Evolutionary conservation across 1,140 invertebrate species (phyloP), one percentile per base, ranked within the genome.

Genomic region (Meloidogyne hapla): DNA sequence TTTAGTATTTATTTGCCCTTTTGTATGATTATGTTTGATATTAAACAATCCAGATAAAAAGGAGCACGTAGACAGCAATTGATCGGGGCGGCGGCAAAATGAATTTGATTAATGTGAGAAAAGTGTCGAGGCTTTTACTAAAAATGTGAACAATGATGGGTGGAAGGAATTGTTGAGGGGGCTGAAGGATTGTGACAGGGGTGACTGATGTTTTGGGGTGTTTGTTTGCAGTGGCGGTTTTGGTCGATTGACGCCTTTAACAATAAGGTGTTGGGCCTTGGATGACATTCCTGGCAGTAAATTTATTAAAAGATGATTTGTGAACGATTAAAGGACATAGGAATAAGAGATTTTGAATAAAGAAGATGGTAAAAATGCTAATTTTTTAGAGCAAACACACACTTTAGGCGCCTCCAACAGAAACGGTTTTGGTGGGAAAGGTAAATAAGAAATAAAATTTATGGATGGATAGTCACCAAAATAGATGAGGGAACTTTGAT

Each of bases 101-200:
- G 21, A 25, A 25, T 67, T 67, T 67, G 65, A 67, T 67, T 67
- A 42, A 67, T 67, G 65, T 67, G 65, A 67, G 65, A 67, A 67
- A 67, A 33, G 6, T 42, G 28, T 21, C 65, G 28, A 33, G 65
- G 28, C 38, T 33, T 40, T 69, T 61, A n/a, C 45, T 70, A 26
- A 42, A 42, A 45, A 18, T 25, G 18, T 33, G 25, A 25, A 70
- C 15, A 42, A n/a, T 9, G 1, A 18, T 18, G 28, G n/a, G 10
- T 26, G 28, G 8, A 28, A 21, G 23, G 28, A 68, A 68, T 26
- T 26, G 64, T 18, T 18, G 64, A 38, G 64, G 13, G 25, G 67
- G 12, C 4, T 12, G 67, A 48, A 69, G 28, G 28, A 69, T 48
- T 25, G 23, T 40, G 67, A 33, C 21, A 69, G n/a, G 18, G 48